phyloP scores from a whole-genome alignment of 2,888 invertebrate species.

The Cephus spinipes region DNA sequence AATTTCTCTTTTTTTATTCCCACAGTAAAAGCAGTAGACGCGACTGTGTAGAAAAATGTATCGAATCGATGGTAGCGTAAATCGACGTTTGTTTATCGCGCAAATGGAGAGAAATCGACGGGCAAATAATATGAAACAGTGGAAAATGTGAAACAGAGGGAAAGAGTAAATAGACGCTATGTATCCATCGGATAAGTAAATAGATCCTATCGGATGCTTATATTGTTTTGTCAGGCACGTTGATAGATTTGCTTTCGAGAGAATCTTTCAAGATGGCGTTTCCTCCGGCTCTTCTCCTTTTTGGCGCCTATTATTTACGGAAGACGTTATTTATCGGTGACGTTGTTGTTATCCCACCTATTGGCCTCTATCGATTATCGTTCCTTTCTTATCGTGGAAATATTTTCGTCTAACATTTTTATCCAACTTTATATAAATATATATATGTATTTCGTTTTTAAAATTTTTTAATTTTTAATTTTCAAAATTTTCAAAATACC shows the following conservation, averaged over 20 bases:
- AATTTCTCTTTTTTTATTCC: too few species aligned
- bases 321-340: not conserved
- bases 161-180: not conserved
- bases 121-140: not conserved
- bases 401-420: not conserved
- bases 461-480: not conserved
- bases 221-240: not conserved
- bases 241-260: conserved; percentile 8
- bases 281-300: not conserved
- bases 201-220: not conserved
- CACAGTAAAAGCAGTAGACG: too few species aligned
- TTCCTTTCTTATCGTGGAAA: not conserved
- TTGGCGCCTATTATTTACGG: not conserved
- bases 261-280: not conserved
- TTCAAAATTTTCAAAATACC: not conserved
- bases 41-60: not conserved
- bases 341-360: not conserved
- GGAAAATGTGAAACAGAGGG: conserved; percentile 1
- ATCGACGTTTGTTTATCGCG: not conserved
- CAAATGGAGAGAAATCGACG: not conserved
- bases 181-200: conserved; percentile 3
- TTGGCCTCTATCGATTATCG: not conserved
- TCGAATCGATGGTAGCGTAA: not conserved
- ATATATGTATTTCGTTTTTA: not conserved
- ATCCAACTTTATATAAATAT: not conserved